These are phyloP conservation scores for Helleia helle DNA, from an alignment of 2,888 invertebrate species.

Conservation along the genomic window DNA sequence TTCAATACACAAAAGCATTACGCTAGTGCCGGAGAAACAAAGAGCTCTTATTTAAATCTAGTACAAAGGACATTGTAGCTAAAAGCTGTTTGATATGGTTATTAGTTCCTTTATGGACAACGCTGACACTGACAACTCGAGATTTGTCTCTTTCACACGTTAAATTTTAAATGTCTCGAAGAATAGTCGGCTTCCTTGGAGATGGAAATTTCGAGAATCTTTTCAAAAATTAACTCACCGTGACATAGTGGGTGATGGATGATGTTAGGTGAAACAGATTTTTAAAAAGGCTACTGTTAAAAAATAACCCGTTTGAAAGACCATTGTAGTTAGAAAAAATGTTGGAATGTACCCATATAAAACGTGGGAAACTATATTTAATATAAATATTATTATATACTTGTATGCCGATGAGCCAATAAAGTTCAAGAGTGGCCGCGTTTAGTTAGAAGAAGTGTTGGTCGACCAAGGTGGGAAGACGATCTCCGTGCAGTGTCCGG, in stretches of 20 bases:
- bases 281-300: background rate
- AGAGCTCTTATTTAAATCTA: conserved; percentile 63
- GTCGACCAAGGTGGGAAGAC: too few relatives aligned
- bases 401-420: too few relatives aligned
- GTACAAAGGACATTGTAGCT: conserved; percentile 45
- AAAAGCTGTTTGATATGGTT: conserved; percentile 71
- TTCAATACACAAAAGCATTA: too few relatives aligned
- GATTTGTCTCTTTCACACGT: conserved; percentile 69
- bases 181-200: conserved; percentile 50
- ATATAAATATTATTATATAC: too few relatives aligned
- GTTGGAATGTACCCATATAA: too few relatives aligned
- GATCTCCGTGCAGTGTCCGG: too few relatives aligned
- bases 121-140: conserved; percentile 47
- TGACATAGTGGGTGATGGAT: conserved; percentile 14
- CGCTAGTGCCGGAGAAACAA: conserved; percentile 32
- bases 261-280: conserved; percentile 5
- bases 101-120: conserved; percentile 67
- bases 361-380: too few relatives aligned
- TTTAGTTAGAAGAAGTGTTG: too few relatives aligned
- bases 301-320: background rate
- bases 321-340: too few relatives aligned
- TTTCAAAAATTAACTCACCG: conserved; percentile 48
- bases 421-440: too few relatives aligned
- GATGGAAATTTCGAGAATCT: conserved; percentile 47
- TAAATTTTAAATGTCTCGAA: conserved; percentile 50